Conservation (phyloP, 2,888 invertebrate genomes). For the Parnassius glacialis region DNA sequence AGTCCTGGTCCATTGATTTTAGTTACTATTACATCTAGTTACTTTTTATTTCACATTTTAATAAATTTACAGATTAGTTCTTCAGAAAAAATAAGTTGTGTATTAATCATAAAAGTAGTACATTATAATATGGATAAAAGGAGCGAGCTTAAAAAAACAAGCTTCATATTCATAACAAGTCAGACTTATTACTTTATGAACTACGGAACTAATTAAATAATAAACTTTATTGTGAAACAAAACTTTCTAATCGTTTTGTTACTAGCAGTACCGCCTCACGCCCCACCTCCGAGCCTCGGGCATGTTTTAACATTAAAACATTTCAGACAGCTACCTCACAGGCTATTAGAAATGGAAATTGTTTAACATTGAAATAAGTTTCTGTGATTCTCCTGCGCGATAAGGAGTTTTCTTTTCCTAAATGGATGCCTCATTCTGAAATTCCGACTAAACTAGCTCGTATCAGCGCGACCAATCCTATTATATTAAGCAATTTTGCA, state of each 20-base stretch:
- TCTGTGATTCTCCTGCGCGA: conserved; percentile 14
- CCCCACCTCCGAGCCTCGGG: conserved; percentile 9
- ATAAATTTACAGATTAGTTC: too few relatives aligned
- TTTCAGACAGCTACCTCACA: conserved; percentile 29
- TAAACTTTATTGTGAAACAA: conserved; percentile 45
- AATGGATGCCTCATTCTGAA: conserved; percentile 6
- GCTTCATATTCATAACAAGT: conserved; percentile 26
- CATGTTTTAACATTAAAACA: conserved; percentile 34
- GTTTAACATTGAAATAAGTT: conserved; percentile 17
- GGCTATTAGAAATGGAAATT: conserved; percentile 19
- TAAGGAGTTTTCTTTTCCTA: conserved; percentile 13
- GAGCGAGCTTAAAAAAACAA: conserved; percentile 11
- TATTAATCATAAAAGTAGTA: too few relatives aligned
- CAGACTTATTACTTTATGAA: conserved; percentile 30
- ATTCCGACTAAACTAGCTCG: conserved; percentile 2
- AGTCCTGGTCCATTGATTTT: too few relatives aligned
- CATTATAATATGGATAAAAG: too few relatives aligned
- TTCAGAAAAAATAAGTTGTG: too few relatives aligned
- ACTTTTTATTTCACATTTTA: too few relatives aligned
- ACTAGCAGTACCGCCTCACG: conserved; percentile 14
- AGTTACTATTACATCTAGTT: too few relatives aligned
- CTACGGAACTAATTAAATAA: conserved; percentile 42
- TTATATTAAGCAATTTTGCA: conserved; percentile 16
- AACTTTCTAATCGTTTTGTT: conserved; percentile 34
- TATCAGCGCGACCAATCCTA: conserved; percentile 16